Percentiles rank a stretch among this genome's conserved stretches.
Conservation (phyloP, 2,888 invertebrate species). For the Deilephila porcellus region DNA sequence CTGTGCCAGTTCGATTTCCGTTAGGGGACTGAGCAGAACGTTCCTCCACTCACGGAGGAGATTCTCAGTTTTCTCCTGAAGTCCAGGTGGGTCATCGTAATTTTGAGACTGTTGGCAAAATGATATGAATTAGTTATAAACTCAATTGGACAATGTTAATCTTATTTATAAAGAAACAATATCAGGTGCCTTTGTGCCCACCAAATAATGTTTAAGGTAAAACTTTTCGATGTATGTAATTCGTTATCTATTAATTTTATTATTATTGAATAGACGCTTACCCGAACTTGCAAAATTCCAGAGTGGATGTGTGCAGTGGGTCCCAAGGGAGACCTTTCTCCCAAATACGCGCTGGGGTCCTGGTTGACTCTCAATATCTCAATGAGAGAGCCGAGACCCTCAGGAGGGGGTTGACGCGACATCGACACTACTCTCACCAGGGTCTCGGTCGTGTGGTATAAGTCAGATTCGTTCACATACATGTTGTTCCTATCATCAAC, state of each 20-base stretch:
- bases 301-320: conserved; percentile 96
- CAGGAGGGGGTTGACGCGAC: conserved; percentile 91
- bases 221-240: too few species aligned
- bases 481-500: conserved; percentile 92
- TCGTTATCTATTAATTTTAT: too few species aligned
- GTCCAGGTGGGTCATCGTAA: conserved; percentile 96
- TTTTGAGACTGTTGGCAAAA: conserved; percentile 82
- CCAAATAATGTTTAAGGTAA: too few species aligned
- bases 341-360: conserved; percentile 88
- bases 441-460: conserved; percentile 94
- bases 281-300: conserved; percentile 93
- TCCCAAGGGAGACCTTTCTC: conserved; percentile 91
- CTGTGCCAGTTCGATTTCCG: conserved; percentile 93
- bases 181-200: too few species aligned
- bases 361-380: conserved; percentile 91
- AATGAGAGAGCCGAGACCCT: conserved; percentile 92
- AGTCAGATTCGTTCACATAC: conserved; percentile 92
- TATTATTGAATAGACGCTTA: conserved; percentile 65
- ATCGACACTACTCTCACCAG: conserved; percentile 91
- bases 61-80: conserved; percentile 97
- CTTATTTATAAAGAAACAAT: neutral
- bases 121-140: neutral
- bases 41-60: conserved; percentile 98
- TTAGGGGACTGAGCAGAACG: conserved; percentile 92
- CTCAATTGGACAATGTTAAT: too few species aligned